Base-by-base conservation (phyloP, 2,888 invertebrate genomes). In the Thysanoteuthis rhombus region DNA sequence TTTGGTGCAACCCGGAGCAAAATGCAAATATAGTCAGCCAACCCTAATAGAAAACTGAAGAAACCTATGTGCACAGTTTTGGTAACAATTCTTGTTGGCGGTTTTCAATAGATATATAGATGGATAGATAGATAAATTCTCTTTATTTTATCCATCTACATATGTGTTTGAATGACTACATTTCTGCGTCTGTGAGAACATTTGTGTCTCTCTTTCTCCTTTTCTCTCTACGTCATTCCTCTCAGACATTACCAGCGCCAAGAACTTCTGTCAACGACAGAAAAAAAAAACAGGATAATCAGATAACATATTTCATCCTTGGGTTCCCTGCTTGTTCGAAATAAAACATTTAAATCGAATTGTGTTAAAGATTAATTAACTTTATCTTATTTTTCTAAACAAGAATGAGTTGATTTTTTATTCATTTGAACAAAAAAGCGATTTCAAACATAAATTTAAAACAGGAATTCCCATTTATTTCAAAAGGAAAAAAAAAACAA, bases 331-430 rank as follows among this genome's bases (percentile, higher is more conserved):
- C 75, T 75, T 75, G 75, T 75, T 75, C 36, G n/a, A 75, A 75
- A 75, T 75, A 75, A 75, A 75, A 75, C 75, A 75, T 75, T 75
- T 75, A 75, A n/a, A 75, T 75, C 75, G 75, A 75, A 75, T 75
- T 75, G 75, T 16, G 75, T 75, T 75, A 75, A 75, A 75, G n/a
- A 75, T 75, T 75, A 75, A 75, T 75, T 75, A 75, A 75, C 75
- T 75, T n/a, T n/a, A 75, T 75, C 75, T 75, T 75, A n/a, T n/a
- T 75, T n/a, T 75, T 36, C 16, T 12, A 36, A 75, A 36, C n/a
- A 10, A 36, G 6, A 52, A 25, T 25, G 25, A n/a, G 12, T 75
- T 75, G 75, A 10, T 75, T 75, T 75, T 36, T 75, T 75, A 8
- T n/a, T 75, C 19, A 22, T 52, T 52, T 52, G 22, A 22, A 28